phyloP scores from a whole-genome alignment of 1,140 invertebrate species.

The Ceratina calcarata region DNA sequence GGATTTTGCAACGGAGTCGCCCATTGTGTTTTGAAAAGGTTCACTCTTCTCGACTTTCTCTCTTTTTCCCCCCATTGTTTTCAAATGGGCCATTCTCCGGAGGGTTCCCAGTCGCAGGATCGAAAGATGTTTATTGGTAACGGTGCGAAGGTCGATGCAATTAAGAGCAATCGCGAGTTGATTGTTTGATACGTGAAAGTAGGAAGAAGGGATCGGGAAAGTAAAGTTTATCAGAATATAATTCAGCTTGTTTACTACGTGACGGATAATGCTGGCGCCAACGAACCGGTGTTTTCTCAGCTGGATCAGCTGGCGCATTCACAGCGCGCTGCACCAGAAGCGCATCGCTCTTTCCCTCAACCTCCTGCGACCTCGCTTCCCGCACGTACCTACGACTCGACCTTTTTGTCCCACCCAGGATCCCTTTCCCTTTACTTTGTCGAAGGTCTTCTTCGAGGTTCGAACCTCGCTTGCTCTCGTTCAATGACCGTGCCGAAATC shows the following conservation, averaged over 20 bases:
- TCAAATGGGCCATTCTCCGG: neutral
- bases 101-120: neutral
- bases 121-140: slow-evolving; percentile 5
- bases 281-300: slow-evolving; percentile 46
- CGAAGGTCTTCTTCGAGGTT: slow-evolving; percentile 13
- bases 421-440: neutral
- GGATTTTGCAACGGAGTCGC: slow-evolving; percentile 1
- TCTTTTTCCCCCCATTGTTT: neutral
- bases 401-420: slow-evolving; percentile 13
- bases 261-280: slow-evolving; percentile 40
- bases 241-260: slow-evolving; percentile 18
- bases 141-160: neutral
- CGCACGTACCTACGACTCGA: slow-evolving; percentile 13
- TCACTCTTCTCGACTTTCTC: slow-evolving; percentile 13
- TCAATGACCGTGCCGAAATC: slow-evolving; percentile 5
- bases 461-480: neutral
- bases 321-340: slow-evolving; percentile 30
- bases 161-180: neutral
- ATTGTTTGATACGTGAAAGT: neutral
- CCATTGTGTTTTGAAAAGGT: slow-evolving; percentile 1
- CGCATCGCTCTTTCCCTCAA: slow-evolving; percentile 30
- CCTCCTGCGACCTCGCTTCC: slow-evolving; percentile 13
- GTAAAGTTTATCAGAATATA: slow-evolving; percentile 7
- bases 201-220: neutral
- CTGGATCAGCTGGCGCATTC: slow-evolving; percentile 48